Base-by-base conservation (phyloP, 2,113 vertebrate species). In the Ciconia maguari region DNA sequence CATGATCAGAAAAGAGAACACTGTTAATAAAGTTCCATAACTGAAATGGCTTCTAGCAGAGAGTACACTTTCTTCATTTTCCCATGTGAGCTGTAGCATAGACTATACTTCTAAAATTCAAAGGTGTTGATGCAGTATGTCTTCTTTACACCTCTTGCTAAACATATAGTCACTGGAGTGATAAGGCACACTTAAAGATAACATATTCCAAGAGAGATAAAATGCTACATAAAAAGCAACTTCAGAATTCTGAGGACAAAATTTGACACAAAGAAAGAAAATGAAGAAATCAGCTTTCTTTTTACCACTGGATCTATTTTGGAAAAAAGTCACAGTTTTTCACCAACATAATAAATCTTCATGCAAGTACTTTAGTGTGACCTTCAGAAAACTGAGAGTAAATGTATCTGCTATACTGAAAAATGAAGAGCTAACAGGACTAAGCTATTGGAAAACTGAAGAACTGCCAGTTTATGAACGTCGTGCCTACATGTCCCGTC, bases 401-500 rank as follows among this genome's bases (percentile, higher is more conserved):
- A 81, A 74, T 71, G 3, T 42, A 42, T 55, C 38, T 90, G 34
- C 21, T 81, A 6, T 8, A 27, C 16, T 70, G 58, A 70, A 92
- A 87, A 89, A 89, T 51, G 3, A 82, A 55, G 55, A 78, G 6
- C 24, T 83, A 55, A 51, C 44, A 93, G 83, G 46, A 55, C 54
- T 27, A 51, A 83, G 32, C 20, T 36, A 10, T 3, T 66, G 41
- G 57, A 82, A 83, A 94, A 81, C 16, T 32, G 26, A 80, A 51
- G 12, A 88, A n/a, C 25, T 54, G 17, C 10, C 64, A 42, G 17
- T 54, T 92, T 83, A 15, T 19, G 34, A 62, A 29, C 2, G 2
- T n/a, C 0, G 0, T 65, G 68, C 51, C 46, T 75, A 9, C 25
- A 42, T 22, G 52, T 83, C 38, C 48, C 10, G 0, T 62, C 26